phyloP scores from a whole-genome alignment of 2,113 vertebrate species.

The Theristicus caerulescens region DNA sequence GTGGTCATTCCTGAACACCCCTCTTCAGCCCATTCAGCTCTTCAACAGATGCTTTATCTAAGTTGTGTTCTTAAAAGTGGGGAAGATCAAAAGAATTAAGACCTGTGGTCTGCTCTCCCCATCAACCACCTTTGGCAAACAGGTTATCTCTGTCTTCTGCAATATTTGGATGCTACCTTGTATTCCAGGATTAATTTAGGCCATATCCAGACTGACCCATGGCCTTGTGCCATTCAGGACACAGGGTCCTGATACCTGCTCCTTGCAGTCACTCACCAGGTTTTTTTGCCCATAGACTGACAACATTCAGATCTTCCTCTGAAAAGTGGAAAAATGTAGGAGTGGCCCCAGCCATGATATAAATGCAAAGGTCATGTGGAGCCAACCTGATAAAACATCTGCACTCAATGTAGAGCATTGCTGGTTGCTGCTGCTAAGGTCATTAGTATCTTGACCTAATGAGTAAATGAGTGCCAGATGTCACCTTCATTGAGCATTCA shows the following conservation, averaged over 20 bases:
- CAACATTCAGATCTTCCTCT: neutral
- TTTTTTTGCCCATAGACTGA: neutral
- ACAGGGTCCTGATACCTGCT: accelerated
- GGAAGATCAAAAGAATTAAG: neutral
- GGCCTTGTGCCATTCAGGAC: neutral
- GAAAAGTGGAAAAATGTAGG: neutral
- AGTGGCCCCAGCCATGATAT: neutral
- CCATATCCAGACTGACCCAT: neutral
- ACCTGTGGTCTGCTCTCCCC: neutral
- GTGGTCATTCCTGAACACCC: neutral
- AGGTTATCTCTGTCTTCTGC: neutral
- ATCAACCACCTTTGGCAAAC: neutral
- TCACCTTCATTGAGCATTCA: neutral
- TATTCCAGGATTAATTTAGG: neutral
- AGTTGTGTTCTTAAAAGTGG: neutral
- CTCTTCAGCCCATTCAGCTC: neutral
- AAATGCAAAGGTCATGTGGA: neutral
- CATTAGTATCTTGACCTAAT: neutral
- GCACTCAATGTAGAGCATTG: neutral
- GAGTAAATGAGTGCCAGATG: neutral
- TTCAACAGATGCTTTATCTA: neutral
- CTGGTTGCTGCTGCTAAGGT: neutral
- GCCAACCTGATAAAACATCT: neutral
- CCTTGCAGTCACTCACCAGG: neutral
- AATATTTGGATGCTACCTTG: neutral